These are phyloP conservation scores for Pseudochirops corinnae DNA, from an alignment of 2,797 vertebrate genomes.

Conservation along the genomic window DNA sequence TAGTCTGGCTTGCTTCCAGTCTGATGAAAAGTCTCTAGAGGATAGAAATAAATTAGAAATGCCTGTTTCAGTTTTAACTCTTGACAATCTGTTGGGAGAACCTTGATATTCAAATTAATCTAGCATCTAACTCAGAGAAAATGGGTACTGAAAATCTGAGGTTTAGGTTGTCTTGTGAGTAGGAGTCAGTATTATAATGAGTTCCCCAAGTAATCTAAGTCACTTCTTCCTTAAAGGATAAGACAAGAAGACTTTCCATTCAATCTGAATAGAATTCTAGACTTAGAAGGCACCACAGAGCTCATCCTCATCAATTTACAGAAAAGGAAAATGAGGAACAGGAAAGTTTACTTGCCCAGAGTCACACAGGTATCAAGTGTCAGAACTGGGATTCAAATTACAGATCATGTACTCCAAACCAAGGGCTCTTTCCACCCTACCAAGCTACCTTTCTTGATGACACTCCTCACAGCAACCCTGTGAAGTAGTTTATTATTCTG, in stretches of 20 bases:
- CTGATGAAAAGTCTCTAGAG: constrained; percentile 28
- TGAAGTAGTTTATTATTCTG: too few relatives aligned
- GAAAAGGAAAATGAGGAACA: background rate
- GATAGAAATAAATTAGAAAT: constrained; percentile 45
- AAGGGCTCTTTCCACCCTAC: too few relatives aligned
- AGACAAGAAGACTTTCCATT: background rate
- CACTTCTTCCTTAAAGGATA: background rate
- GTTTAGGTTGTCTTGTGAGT: background rate
- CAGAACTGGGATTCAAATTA: background rate
- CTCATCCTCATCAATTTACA: background rate
- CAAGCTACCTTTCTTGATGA: too few relatives aligned
- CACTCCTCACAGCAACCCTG: too few relatives aligned
- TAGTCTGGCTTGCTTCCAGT: too few relatives aligned
- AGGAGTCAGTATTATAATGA: background rate
- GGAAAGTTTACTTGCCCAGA: too few relatives aligned
- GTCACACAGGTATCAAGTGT: background rate
- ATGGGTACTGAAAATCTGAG: background rate
- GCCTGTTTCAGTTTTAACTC: constrained; percentile 5
- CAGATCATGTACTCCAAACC: too few relatives aligned
- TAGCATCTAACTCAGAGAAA: background rate
- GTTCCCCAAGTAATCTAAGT: background rate
- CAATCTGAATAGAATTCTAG: background rate
- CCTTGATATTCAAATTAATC: background rate
- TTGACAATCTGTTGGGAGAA: background rate
- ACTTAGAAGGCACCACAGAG: background rate